A percentile compares a stretch with the other conserved stretches of the same genome.
Conservation (phyloP, 2,797 vertebrate genomes). For the Myotis vivesi region DNA sequence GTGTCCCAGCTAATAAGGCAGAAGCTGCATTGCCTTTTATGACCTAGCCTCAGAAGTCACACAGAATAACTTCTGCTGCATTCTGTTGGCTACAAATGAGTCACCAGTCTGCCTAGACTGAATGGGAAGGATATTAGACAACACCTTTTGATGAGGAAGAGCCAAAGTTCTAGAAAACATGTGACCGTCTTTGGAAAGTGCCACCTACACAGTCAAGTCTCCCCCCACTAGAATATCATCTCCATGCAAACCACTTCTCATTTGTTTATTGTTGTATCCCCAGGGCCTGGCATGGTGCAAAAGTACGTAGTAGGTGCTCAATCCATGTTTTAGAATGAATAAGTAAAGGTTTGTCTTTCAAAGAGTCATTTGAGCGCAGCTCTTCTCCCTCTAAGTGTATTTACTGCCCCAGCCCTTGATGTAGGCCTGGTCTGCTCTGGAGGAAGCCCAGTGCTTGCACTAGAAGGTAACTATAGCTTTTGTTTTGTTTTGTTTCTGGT, state of each 20-base stretch:
- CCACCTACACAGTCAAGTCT: background rate
- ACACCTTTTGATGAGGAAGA: background rate
- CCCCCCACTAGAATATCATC: background rate
- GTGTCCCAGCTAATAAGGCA: background rate
- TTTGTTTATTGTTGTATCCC: background rate
- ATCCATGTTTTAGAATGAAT: background rate
- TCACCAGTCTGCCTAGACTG: background rate
- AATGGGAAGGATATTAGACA: background rate
- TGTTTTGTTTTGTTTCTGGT: background rate
- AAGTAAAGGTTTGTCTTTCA: background rate
- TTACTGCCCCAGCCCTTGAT: background rate
- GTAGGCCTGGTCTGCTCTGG: background rate
- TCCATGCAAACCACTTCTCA: background rate
- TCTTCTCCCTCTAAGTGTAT: background rate
- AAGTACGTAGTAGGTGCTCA: background rate
- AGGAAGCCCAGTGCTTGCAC: background rate
- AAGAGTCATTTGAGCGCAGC: background rate
- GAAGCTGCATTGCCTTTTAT: background rate
- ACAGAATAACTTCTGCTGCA: background rate
- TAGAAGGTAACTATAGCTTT: background rate
- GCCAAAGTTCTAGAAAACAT: background rate
- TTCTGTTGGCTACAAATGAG: background rate
- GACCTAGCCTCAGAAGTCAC: slow-evolving; percentile 17
- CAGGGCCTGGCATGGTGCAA: background rate
- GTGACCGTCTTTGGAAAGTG: background rate